A percentile compares a stretch with the other conserved stretches of the same genome.
phyloP scores from a whole-genome alignment of 53 echinoderm and acorn worm species.

The Stichopus horrens region DNA sequence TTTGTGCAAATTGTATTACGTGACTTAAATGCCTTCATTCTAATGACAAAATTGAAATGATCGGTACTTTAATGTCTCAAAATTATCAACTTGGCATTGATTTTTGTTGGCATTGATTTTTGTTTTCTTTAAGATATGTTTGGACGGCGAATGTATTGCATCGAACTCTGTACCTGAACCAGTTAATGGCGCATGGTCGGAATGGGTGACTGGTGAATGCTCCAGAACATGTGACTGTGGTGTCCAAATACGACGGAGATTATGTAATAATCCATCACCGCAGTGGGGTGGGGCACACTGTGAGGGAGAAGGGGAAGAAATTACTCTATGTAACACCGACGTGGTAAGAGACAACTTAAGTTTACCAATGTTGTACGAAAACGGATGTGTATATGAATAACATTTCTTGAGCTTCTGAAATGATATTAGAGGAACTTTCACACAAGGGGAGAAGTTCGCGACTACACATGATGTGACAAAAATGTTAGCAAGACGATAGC shows the following conservation, averaged over 20 bases:
- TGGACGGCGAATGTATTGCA: not conserved
- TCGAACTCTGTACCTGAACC: not conserved
- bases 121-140: slow-evolving; percentile 6
- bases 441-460: too few species aligned
- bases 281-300: slow-evolving; percentile 59
- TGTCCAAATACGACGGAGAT: slow-evolving; percentile 34
- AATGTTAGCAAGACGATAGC: too few species aligned
- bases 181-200: not conserved
- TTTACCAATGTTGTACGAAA: too few species aligned
- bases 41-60: too few species aligned
- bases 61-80: too few species aligned
- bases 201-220: slow-evolving; percentile 20
- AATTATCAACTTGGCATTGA: too few species aligned
- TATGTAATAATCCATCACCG: slow-evolving; percentile 44
- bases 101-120: not conserved
- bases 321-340: slow-evolving; percentile 39
- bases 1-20: too few species aligned
- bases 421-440: too few species aligned
- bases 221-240: slow-evolving; percentile 61
- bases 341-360: slow-evolving; percentile 18
- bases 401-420: too few species aligned
- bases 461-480: too few species aligned
- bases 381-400: too few species aligned
- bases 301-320: slow-evolving; percentile 41
- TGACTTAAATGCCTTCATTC: too few species aligned